Evolutionary conservation across 1,140 invertebrate species (phyloP), one percentile per base, ranked within the genome.

Genomic region (Rhagoletis zephyria): DNA sequence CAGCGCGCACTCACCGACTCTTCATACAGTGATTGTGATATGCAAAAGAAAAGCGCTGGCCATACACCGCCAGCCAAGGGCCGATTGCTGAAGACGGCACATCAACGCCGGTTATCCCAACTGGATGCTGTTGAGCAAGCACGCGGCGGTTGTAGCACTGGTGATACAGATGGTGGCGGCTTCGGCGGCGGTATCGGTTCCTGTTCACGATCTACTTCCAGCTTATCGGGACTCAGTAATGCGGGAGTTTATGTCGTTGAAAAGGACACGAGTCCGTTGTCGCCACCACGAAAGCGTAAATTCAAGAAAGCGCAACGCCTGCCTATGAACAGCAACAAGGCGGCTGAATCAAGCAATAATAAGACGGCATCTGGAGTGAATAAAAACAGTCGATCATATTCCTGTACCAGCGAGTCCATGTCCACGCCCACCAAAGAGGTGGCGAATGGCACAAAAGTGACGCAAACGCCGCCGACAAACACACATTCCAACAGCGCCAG

Each of bases 211-310:
- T 86, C 87, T 64, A 61, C 64, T 14, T 87, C 87, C 45, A 86
- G 74, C 59, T 56, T n/a, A 42, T 86, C 56, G 9, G 74, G 48
- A 1, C 67, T 87, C 40, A 42, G 86, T 3, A 51, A 81, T n/a
- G 42, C 70, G 3, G 60, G 63, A 0, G 89, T 93, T 81, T 93
- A 90, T 89, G 90, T 93, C 16, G 91, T 93, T 45, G 91, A 93
- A n/a, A 90, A 89, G 40, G 89, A 90, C 59, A 87, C 88, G 10
- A 90, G 89, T 88, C 88, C 91, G 0, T 19, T 90, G 4, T 81
- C 89, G n/a, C 88, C 88, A 5, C 91, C 89, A 0, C 91, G 91
- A 70, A 91, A 90, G 70, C 91, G 91, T 30, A 92, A 92, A 87
- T 92, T 91, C 14, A 89, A 90, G 16, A 92, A 92, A 85, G 89